Base-by-base conservation (phyloP, 2,797 vertebrate species). In the Zenarchopterus dispar region DNA sequence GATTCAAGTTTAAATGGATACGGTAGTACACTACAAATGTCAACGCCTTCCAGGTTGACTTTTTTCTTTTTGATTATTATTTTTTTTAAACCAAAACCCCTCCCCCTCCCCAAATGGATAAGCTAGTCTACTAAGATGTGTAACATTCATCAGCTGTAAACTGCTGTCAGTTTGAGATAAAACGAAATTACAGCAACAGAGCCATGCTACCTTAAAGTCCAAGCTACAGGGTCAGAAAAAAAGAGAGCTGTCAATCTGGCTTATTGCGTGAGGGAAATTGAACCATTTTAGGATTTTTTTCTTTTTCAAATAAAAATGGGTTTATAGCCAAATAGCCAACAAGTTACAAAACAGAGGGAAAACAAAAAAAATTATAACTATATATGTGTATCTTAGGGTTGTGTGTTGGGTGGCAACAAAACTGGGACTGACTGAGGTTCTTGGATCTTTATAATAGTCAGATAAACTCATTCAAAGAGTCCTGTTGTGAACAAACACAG, bases 191-290 rank as follows among this genome's bases (percentile, higher is more conserved):
- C 93, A 95, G 92, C 93, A 93, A 95, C 82, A 93, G 93, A 96
- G 95, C 96, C 96, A 97, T 97, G 95, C 96, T 97, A 97, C 96
- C 96, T 98, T 97, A 97, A 97, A 97, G 95, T 95, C 95, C 94
- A 96, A 94, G 95, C 96, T 96, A 95, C 90, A 84, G 90, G 91
- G 93, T 92, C 86, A 94, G 95, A 95, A 87, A 84, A 79, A 72
- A 73, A 79, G 39, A 64, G 3, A 55, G 86, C 82, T 85, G 91
- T 87, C 80, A 68, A 57, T 85, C 70, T 62, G 36, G 77, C 53
- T 21, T 43, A n/a, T 75, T 73, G 71, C 57, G 52, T 36, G 31
- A 84, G 62, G 62, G 77, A 47, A 65, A 78, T 69, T 55, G 15
- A 70, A 77, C 82, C 48, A 55, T 58, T 83, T 58, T 58, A 88